Conservation (phyloP, 2,797 vertebrate genomes). For the Trachurus trachurus region DNA sequence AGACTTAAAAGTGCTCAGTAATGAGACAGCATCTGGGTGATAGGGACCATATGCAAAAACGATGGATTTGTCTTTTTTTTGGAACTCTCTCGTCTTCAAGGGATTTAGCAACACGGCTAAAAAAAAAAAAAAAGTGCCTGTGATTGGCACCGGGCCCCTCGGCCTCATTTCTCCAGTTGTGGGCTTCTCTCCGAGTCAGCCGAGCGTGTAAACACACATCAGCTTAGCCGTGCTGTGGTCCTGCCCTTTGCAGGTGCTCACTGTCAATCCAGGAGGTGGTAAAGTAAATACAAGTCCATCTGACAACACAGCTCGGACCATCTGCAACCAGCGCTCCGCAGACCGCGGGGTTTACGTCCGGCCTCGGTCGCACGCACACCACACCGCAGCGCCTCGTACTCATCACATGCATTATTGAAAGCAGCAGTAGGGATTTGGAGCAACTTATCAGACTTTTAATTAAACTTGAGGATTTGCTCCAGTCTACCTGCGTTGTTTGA, state of each 20-base stretch:
- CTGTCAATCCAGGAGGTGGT: constrained; percentile 67
- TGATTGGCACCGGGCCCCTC: constrained; percentile 59
- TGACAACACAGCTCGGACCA: constrained; percentile 60
- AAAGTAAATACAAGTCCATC: constrained; percentile 72
- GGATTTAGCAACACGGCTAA: constrained; percentile 43
- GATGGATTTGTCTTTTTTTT: constrained; percentile 40
- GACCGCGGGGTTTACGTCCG: neutral
- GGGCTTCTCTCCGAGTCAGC: constrained; percentile 48
- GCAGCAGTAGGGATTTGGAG: constrained; percentile 17
- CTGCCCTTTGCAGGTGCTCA: constrained; percentile 75
- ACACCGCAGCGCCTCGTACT: neutral
- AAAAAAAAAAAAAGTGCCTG: constrained; percentile 30
- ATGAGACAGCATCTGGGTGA: constrained; percentile 38
- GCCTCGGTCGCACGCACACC: neutral
- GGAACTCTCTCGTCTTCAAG: constrained; percentile 8
- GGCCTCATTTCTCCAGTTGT: constrained; percentile 62
- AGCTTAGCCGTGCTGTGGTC: constrained; percentile 53
- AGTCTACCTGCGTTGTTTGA: constrained; percentile 34
- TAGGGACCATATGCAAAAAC: constrained; percentile 41
- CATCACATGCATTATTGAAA: constrained; percentile 8
- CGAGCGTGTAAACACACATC: constrained; percentile 72
- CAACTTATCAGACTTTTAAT: constrained; percentile 41
- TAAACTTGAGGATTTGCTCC: constrained; percentile 27
- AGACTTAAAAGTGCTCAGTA: constrained; percentile 27
- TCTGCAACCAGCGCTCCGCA: constrained; percentile 35